Conservation (phyloP, 2,888 invertebrate genomes). For the Sthenelais limicola region DNA sequence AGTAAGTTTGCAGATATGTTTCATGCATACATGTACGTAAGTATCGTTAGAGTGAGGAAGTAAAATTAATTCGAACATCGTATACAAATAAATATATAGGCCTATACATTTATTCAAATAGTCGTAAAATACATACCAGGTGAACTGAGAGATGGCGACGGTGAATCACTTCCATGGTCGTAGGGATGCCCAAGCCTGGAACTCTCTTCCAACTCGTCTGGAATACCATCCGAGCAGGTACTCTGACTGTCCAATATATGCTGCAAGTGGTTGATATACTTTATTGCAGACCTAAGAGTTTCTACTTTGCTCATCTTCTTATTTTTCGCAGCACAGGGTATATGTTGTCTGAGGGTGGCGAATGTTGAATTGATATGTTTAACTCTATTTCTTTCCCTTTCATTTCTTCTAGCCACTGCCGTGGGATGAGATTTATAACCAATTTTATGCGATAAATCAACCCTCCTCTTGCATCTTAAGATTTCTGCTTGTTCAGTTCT, state of each 20-base stretch:
- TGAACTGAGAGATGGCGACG: background rate
- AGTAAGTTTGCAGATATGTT: too few species aligned
- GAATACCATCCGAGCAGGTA: background rate
- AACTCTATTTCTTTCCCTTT: conserved; percentile 37
- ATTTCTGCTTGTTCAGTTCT: background rate
- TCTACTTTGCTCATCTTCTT: conserved; percentile 43
- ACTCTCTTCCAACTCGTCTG: background rate
- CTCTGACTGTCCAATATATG: conserved; percentile 35
- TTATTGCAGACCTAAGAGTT: conserved; percentile 24
- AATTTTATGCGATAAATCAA: conserved; percentile 20
- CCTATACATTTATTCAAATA: too few species aligned
- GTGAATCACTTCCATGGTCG: background rate
- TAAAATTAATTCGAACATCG: background rate
- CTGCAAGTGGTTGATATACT: conserved; percentile 41
- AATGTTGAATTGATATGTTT: conserved; percentile 41
- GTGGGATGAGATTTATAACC: conserved; percentile 35
- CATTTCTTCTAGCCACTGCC: conserved; percentile 35
- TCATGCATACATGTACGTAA: too few species aligned
- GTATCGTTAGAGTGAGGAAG: too few species aligned
- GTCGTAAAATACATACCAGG: background rate
- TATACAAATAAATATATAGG: background rate
- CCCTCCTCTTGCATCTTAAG: conserved; percentile 21
- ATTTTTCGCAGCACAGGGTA: conserved; percentile 33
- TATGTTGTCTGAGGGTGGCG: conserved; percentile 33
- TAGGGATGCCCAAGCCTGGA: background rate